Conservation (phyloP, 2,113 vertebrate species). For the Melanostigma gelatinosum region DNA sequence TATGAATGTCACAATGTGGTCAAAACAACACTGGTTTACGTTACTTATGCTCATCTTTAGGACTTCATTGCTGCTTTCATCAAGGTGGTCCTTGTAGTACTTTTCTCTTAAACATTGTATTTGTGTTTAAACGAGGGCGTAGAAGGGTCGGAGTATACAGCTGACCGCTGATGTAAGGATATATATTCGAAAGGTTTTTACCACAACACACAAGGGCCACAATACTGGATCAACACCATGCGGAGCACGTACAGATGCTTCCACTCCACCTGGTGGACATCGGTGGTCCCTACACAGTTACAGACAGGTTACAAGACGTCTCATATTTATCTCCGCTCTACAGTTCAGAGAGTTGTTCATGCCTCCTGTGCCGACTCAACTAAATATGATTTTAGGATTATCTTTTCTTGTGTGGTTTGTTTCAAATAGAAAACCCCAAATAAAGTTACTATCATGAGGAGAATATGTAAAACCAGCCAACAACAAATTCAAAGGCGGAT, state of each 20-base stretch:
- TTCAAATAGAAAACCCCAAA: background rate
- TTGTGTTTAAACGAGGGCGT: background rate
- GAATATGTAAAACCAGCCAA: background rate
- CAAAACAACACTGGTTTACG: background rate
- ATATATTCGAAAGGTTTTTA: no score
- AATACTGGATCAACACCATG: background rate
- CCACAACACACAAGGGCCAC: no score
- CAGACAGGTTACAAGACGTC: no score
- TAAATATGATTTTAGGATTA: background rate
- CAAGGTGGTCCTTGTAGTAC: background rate
- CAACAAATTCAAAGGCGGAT: background rate
- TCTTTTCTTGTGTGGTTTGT: background rate
- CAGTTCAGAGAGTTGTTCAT: background rate
- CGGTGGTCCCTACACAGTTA: background rate
- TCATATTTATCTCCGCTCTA: background rate
- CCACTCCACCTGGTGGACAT: slow-evolving; percentile 44
- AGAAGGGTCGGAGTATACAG: background rate
- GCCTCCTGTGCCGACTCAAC: background rate
- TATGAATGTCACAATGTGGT: background rate
- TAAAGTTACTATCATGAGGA: background rate
- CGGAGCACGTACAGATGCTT: background rate
- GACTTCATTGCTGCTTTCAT: background rate
- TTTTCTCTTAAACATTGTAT: background rate
- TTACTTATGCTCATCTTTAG: background rate
- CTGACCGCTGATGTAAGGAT: no score